A percentile compares a stretch with the other conserved stretches of the same genome.
phyloP scores from a whole-genome alignment of 2,113 vertebrate species.

The Phyllopteryx taeniolatus region DNA sequence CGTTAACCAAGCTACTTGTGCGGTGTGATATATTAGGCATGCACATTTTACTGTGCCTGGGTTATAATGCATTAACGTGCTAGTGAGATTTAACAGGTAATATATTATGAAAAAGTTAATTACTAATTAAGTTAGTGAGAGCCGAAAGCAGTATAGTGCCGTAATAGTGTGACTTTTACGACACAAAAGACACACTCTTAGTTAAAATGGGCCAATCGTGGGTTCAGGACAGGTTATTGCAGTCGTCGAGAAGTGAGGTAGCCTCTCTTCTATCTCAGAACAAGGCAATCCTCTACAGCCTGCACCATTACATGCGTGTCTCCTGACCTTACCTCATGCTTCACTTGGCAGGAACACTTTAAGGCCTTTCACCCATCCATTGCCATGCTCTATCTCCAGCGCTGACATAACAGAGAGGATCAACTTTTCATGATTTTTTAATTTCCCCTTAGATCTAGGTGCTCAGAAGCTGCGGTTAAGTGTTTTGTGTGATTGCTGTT shows the following conservation, averaged over 20 bases:
- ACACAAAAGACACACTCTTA: not conserved
- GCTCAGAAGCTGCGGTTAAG: conserved; percentile 38
- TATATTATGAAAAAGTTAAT: not conserved
- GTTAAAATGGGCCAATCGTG: not conserved
- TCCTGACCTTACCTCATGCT: conserved; percentile 56
- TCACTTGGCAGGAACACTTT: conserved; percentile 49
- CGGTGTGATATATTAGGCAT: not conserved
- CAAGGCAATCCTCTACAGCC: conserved; percentile 16
- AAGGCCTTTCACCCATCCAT: conserved; percentile 37
- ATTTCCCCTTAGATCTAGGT: conserved; percentile 49
- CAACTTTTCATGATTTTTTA: conserved; percentile 60
- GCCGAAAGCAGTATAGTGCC: not conserved
- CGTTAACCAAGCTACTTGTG: not conserved
- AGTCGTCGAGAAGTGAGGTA: conserved; percentile 3
- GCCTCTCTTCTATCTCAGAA: conserved; percentile 1
- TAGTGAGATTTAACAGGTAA: not conserved
- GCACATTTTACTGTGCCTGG: not conserved
- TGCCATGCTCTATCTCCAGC: conserved; percentile 20
- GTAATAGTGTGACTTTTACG: not conserved
- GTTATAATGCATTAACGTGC: not conserved
- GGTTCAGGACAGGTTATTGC: not conserved
- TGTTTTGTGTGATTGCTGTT: conserved; percentile 59
- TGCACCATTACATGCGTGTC: conserved; percentile 17
- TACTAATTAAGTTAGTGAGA: not conserved
- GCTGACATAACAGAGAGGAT: conserved; percentile 31